Percentiles rank a stretch among this genome's conserved stretches.
Evolutionary conservation across 2,888 invertebrate genomes (phyloP).

Genomic region (Tyria jacobaeae): DNA sequence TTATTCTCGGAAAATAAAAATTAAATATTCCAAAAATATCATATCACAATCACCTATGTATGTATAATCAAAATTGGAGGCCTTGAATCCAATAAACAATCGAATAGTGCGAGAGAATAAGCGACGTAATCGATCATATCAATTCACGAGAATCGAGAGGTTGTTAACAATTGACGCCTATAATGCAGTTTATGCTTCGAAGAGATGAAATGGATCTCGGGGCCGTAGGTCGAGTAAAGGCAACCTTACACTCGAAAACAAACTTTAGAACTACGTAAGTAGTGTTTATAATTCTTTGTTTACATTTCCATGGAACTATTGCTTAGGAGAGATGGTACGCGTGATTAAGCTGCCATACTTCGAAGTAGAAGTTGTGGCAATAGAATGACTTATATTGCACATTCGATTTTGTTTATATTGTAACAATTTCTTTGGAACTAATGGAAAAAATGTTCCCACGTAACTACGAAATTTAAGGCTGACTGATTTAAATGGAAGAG

Average conservation of each 20-base stretch:
- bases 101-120: conserved; percentile 79
- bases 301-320: conserved; percentile 63
- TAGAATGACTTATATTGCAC: conserved; percentile 45
- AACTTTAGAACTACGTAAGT: conserved; percentile 36
- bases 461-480: no score
- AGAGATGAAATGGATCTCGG: conserved; percentile 83
- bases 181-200: conserved; percentile 79
- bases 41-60: conserved; percentile 41
- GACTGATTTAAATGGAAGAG: conserved; percentile 6
- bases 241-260: conserved; percentile 34
- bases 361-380: conserved; percentile 51
- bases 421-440: conserved; percentile 32
- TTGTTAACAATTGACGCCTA: conserved; percentile 85
- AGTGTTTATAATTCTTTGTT: conserved; percentile 57
- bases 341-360: conserved; percentile 72
- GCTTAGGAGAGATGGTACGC: conserved; percentile 71
- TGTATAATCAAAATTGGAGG: conserved; percentile 61
- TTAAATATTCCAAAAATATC: neutral
- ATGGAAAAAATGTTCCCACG: no score
- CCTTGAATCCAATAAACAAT: conserved; percentile 77
- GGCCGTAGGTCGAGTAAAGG: conserved; percentile 76
- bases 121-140: conserved; percentile 81
- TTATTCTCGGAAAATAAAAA: neutral
- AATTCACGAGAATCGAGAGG: conserved; percentile 82
- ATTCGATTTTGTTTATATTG: conserved; percentile 48